phyloP scores from a whole-genome alignment of 2,113 vertebrate species.

The Promerops cafer region DNA sequence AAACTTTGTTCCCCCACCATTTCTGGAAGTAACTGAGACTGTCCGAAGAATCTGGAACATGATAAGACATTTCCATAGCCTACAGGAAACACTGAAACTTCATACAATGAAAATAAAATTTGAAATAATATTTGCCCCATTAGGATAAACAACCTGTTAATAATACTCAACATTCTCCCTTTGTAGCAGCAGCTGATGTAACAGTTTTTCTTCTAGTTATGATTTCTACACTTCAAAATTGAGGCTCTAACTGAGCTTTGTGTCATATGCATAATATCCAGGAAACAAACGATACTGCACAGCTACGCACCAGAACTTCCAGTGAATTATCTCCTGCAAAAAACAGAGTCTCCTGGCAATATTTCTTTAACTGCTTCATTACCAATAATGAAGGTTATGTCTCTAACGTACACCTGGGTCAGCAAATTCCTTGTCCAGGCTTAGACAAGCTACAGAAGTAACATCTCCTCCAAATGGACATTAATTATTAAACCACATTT shows the following conservation, averaged over 20 bases:
- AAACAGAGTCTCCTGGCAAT: background rate
- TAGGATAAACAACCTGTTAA: background rate
- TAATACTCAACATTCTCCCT: background rate
- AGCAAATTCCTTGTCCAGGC: background rate
- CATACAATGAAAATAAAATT: background rate
- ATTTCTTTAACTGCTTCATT: background rate
- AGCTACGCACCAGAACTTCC: background rate
- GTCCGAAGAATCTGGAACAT: background rate
- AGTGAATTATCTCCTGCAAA: background rate
- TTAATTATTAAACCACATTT: constrained; percentile 32
- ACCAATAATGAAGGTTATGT: background rate
- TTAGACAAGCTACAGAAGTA: background rate
- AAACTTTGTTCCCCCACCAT: background rate
- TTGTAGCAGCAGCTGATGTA: background rate
- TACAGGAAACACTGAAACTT: background rate
- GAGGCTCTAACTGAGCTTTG: background rate
- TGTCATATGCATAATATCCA: background rate
- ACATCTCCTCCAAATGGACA: background rate
- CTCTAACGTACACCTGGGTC: background rate
- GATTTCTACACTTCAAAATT: background rate
- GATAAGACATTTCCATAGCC: background rate
- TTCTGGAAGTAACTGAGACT: background rate
- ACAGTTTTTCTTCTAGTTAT: background rate
- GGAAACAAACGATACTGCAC: background rate
- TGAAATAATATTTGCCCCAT: background rate